Percentiles rank a stretch among this genome's conserved stretches.
Conservation (phyloP, 2,797 vertebrate genomes). For the Lagodon rhomboides region DNA sequence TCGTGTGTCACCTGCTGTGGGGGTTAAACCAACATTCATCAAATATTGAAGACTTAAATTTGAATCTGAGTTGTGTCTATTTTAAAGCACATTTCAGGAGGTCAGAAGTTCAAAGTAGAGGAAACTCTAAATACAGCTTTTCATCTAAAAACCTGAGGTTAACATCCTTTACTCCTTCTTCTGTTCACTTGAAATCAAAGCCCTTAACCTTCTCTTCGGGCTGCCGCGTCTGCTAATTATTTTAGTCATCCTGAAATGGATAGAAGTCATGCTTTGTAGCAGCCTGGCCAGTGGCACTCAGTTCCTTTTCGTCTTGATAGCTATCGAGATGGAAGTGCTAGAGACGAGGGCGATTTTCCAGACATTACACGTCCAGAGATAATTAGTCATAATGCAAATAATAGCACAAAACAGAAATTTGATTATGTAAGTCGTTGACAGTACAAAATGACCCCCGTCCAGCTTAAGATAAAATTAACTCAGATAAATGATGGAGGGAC, state of each 20-base stretch:
- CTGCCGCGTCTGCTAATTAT: constrained; percentile 53
- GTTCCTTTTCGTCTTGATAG: constrained; percentile 56
- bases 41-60: constrained; percentile 47
- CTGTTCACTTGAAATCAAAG: constrained; percentile 36
- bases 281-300: constrained; percentile 29
- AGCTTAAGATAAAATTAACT: constrained; percentile 70
- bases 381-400: constrained; percentile 67
- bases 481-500: constrained; percentile 54
- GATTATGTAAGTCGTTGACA: constrained; percentile 65
- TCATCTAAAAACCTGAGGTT: constrained; percentile 16
- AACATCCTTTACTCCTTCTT: constrained; percentile 2
- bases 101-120: neutral
- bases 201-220: constrained; percentile 38
- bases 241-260: constrained; percentile 38
- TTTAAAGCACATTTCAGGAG: constrained; percentile 8
- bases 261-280: constrained; percentile 56
- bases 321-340: constrained; percentile 37
- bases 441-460: constrained; percentile 61
- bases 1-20: constrained; percentile 27
- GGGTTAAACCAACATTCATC: constrained; percentile 45
- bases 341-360: constrained; percentile 42
- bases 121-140: constrained; percentile 7
- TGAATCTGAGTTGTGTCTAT: neutral
- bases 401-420: constrained; percentile 56
- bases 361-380: constrained; percentile 46